phyloP scores from a whole-genome alignment of 1,140 invertebrate genomes.

The Hypsibius dujardini region DNA sequence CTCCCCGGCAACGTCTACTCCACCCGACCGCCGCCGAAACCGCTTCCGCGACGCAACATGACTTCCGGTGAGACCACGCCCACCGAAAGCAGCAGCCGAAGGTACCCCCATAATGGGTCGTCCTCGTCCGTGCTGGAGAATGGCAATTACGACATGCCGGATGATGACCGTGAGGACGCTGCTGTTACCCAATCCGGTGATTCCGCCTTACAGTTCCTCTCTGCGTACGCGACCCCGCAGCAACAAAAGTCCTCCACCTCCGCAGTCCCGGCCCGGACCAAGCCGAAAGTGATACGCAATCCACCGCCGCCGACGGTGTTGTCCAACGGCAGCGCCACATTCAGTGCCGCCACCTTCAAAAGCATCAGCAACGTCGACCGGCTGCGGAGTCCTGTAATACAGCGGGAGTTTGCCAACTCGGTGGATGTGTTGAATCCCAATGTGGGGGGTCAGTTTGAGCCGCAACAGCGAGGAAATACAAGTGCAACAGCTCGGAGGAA shows the following conservation, averaged over 20 bases:
- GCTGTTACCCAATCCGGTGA: neutral
- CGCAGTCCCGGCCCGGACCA: neutral
- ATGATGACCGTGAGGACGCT: no score
- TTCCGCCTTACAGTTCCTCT: neutral
- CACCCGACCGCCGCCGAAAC: neutral
- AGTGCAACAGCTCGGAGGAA: neutral
- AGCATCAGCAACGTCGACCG: neutral
- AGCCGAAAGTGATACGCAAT: conserved; percentile 15
- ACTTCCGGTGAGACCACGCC: neutral
- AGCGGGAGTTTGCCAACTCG: conserved; percentile 15
- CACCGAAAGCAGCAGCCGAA: neutral
- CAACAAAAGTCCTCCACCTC: no score
- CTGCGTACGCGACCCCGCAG: neutral
- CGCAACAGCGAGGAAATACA: neutral
- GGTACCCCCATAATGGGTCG: no score
- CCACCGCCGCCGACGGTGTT: neutral
- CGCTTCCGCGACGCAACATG: neutral
- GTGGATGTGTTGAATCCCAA: conserved; percentile 10
- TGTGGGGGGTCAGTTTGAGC: neutral
- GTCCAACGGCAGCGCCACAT: neutral
- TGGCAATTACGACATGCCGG: no score
- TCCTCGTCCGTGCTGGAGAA: no score
- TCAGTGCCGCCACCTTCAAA: neutral
- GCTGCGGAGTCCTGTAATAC: neutral
- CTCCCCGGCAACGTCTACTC: neutral